phyloP scores from a whole-genome alignment of 1,140 invertebrate genomes.

The Melitaea cinxia region DNA sequence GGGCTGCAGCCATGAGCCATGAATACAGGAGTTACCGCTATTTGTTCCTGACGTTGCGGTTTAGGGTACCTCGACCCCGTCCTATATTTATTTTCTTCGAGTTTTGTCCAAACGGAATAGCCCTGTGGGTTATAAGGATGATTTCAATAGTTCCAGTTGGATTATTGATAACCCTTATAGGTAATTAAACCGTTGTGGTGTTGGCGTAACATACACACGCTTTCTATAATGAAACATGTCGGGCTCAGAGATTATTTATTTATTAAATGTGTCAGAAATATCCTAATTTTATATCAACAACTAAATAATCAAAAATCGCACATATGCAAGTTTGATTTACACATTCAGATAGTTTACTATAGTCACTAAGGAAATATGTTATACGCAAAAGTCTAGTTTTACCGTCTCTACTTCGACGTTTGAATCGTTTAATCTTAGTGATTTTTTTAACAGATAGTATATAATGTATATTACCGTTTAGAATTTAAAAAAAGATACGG shows the following conservation, averaged over 20 bases:
- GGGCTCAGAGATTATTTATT: neutral
- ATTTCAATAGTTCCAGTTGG: constrained; percentile 51
- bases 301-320: too few relatives aligned
- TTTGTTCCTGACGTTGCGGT: constrained; percentile 80
- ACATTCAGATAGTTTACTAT: too few relatives aligned
- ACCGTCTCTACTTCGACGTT: too few relatives aligned
- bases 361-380: too few relatives aligned
- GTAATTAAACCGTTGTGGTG: constrained; percentile 45
- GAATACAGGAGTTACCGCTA: constrained; percentile 80
- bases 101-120: constrained; percentile 73
- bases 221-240: neutral
- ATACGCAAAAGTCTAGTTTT: too few relatives aligned
- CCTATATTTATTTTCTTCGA: constrained; percentile 79
- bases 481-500: too few relatives aligned
- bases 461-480: too few relatives aligned
- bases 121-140: constrained; percentile 65
- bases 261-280: neutral
- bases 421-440: too few relatives aligned
- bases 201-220: neutral
- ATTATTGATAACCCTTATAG: constrained; percentile 43
- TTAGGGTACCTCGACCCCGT: constrained; percentile 72
- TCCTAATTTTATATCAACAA: too few relatives aligned
- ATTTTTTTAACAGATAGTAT: too few relatives aligned
- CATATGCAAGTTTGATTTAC: too few relatives aligned
- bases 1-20: constrained; percentile 78